Evolutionary conservation across 2,797 vertebrate species (phyloP), one percentile per base, ranked within the genome.

Genomic region (Meda fulgida): DNA sequence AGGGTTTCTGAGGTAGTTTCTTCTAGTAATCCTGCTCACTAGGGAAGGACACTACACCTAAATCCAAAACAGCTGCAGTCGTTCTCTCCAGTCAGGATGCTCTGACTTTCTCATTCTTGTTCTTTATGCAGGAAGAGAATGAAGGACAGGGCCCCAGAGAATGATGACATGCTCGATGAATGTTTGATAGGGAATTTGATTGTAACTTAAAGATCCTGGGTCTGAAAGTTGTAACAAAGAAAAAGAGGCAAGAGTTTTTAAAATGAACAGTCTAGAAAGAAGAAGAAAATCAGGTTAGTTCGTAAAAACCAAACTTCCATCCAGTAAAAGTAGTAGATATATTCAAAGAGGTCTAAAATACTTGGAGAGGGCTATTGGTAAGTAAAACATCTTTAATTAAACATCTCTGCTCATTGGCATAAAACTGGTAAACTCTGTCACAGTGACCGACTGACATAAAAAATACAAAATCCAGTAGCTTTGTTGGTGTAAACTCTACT

Each of bases 1-100:
- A 46, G 43, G 43, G 63, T 75, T 55, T 43, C 46, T 16, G 46
- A 85, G 46, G 84, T 60, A 63, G 84, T 70, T 87, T 86, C 53
- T 73, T 21, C 60, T 36, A 18, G 13, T 86, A 88, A 86, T 80
- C 81, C 84, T 65, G 26, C 69, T 85, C 80, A 63, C 40, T 76
- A 65, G 83, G 77, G 53, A 85, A 48, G 71, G 23, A 38, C 46
- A 65, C 87, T 65, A 51, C 19, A 69, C 67, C 72, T 83, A 88
- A 89, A 89, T 87, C 89, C 81, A 78, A 63, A 88, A 87, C 85
- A 89, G 89, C 89, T 89, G 89, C 87, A 81, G 26, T 55, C 19
- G 7, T 43, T 63, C 85, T 43, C 65, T 66, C 51, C 21, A 2
- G 23, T 67, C 85, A 84, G 67, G 72, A 83, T 53, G n/a, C 81